A percentile compares a stretch with the other conserved stretches of the same genome.
phyloP scores from a whole-genome alignment of 1,140 invertebrate genomes.

The Propsilocerus akamusi region DNA sequence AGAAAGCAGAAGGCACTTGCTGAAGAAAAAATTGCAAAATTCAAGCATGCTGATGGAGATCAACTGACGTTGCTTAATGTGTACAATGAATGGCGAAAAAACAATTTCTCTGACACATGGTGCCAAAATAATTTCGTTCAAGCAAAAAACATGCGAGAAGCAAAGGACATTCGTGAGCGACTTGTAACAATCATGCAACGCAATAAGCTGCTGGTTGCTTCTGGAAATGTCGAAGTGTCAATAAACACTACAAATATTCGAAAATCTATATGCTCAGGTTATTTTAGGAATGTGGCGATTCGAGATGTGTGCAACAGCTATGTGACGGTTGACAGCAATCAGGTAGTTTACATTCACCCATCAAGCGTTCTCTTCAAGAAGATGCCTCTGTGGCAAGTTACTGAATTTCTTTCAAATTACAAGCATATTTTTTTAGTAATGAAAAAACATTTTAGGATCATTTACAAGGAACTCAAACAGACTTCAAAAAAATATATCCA shows the following conservation, averaged over 20 bases:
- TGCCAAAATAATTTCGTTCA: constrained; percentile 99
- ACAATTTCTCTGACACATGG: constrained; percentile 93
- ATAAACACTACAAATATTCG: constrained; percentile 97
- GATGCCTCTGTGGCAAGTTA: constrained; percentile 64
- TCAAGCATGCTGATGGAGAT: constrained; percentile 99
- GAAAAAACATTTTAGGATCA: background rate
- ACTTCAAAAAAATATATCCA: too few relatives aligned
- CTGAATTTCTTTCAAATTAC: background rate
- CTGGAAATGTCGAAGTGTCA: too few relatives aligned
- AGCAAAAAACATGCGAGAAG: constrained; percentile 86
- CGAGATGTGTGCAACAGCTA: background rate
- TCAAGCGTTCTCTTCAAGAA: constrained; percentile 1
- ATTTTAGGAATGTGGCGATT: constrained; percentile 77
- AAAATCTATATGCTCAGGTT: constrained; percentile 93
- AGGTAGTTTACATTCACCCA: background rate
- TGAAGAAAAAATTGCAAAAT: constrained; percentile 97
- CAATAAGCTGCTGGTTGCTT: constrained; percentile 94
- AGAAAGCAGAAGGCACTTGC: constrained; percentile 98
- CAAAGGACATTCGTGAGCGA: constrained; percentile 97
- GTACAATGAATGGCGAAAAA: constrained; percentile 99
- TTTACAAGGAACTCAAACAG: too few relatives aligned
- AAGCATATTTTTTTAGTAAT: background rate
- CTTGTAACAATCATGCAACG: constrained; percentile 95
- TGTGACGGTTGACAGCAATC: background rate
- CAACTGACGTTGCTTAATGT: constrained; percentile 96